phyloP scores from a whole-genome alignment of 2,113 vertebrate species.

The Tiliqua scincoides region DNA sequence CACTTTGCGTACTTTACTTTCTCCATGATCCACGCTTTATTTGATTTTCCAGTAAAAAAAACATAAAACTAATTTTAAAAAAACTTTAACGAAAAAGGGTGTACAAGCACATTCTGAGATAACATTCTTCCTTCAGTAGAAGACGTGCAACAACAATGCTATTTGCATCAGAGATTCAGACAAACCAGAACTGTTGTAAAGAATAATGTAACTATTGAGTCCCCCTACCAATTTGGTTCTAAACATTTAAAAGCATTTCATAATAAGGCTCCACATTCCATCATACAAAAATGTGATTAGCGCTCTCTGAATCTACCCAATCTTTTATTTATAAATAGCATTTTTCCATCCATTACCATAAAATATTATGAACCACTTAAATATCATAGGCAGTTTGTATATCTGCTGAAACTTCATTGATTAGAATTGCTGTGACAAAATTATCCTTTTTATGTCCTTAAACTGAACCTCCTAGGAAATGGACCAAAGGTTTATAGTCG shows the following conservation, averaged over 20 bases:
- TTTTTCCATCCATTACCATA: conserved; percentile 32
- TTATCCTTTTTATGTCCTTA: neutral
- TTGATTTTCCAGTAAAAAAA: no score
- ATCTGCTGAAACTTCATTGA: conserved; percentile 13
- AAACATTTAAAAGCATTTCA: conserved; percentile 18
- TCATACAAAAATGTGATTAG: conserved; percentile 51
- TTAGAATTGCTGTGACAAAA: conserved; percentile 13
- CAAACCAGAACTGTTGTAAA: conserved; percentile 49
- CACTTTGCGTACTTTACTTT: no score
- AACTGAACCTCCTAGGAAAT: neutral
- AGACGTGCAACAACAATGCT: conserved; percentile 8
- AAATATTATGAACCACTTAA: conserved; percentile 6
- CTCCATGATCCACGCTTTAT: no score
- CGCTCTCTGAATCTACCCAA: conserved; percentile 41
- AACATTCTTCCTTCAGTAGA: no score
- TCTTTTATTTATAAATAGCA: conserved; percentile 65
- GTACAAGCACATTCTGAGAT: no score
- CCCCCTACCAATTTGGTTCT: conserved; percentile 34
- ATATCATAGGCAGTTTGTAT: conserved; percentile 5
- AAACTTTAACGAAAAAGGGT: no score
- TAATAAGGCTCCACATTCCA: neutral
- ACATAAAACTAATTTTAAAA: no score
- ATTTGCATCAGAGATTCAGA: conserved; percentile 37
- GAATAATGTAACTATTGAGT: conserved; percentile 61
- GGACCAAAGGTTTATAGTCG: neutral